Percentiles rank a stretch among this genome's conserved stretches.
These are phyloP conservation scores for Pseudorhombus dupliciocellatus DNA, from an alignment of 2,113 vertebrate genomes.

Conservation along the genomic window DNA sequence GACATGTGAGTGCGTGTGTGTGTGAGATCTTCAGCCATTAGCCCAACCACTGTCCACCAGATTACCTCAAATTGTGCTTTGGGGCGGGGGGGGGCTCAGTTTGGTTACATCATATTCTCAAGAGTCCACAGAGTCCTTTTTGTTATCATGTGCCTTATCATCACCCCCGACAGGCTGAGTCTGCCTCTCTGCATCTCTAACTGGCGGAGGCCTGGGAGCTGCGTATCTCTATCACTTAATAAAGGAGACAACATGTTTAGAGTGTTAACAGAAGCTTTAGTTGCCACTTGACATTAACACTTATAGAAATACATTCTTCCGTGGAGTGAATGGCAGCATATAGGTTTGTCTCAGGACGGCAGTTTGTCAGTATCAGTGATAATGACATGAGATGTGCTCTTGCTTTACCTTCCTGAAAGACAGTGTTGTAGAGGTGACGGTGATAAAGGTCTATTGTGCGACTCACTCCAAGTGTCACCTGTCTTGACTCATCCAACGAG, in stretches of 20 bases:
- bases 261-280: constrained; percentile 72
- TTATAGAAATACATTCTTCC: constrained; percentile 54
- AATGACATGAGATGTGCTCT: constrained; percentile 18
- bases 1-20: constrained; percentile 54
- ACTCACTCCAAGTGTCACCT: constrained; percentile 60
- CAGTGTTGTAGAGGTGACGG: constrained; percentile 6
- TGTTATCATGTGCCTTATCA: constrained; percentile 68
- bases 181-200: constrained; percentile 40
- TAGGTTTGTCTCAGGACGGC: constrained; percentile 33
- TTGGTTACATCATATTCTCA: constrained; percentile 63
- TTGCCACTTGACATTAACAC: constrained; percentile 68
- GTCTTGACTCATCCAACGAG: constrained; percentile 52
- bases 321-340: constrained; percentile 45
- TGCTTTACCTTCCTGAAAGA: constrained; percentile 35
- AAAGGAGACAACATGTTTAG: constrained; percentile 60
- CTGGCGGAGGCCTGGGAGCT: constrained; percentile 23
- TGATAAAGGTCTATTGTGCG: constrained; percentile 38
- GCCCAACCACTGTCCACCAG: constrained; percentile 60
- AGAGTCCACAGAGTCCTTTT: constrained; percentile 48
- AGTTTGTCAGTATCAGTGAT: constrained; percentile 30
- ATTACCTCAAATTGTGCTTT: constrained; percentile 62
- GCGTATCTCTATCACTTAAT: constrained; percentile 65
- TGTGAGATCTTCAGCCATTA: constrained; percentile 69
- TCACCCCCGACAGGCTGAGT: constrained; percentile 44
- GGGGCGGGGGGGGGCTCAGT: constrained; percentile 33